A percentile compares a stretch with the other conserved stretches of the same genome.
These are phyloP conservation scores for Thecocarcelia acutangulata DNA, from an alignment of 2,888 invertebrate genomes.

Conservation along the genomic window DNA sequence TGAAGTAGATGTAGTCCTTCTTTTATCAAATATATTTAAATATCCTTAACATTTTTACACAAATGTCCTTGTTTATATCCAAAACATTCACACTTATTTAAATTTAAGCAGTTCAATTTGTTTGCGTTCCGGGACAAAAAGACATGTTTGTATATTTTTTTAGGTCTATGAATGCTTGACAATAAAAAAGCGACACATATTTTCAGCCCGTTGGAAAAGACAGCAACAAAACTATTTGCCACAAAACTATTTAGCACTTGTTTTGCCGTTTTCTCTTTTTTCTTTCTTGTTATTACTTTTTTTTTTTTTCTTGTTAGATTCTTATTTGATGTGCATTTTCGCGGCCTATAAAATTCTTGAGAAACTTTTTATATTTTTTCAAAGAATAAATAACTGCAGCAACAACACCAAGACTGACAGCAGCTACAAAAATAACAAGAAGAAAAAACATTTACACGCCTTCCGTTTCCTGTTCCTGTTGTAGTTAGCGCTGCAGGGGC, in stretches of 20 bases:
- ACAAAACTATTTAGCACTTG: slow-evolving; percentile 46
- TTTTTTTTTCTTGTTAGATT: neutral
- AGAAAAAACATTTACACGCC: slow-evolving; percentile 51
- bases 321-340: slow-evolving; percentile 1
- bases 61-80: too few species aligned
- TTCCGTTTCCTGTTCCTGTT: slow-evolving; percentile 63
- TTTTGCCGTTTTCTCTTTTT: slow-evolving; percentile 12
- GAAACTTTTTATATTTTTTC: slow-evolving; percentile 42
- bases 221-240: slow-evolving; percentile 1
- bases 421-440: slow-evolving; percentile 33
- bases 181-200: slow-evolving; percentile 22
- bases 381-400: slow-evolving; percentile 27
- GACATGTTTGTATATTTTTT: neutral
- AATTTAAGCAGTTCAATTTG: neutral
- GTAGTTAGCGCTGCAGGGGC: slow-evolving; percentile 30
- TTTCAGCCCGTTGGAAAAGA: neutral
- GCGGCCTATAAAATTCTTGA: slow-evolving; percentile 32
- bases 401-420: slow-evolving; percentile 21
- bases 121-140: neutral
- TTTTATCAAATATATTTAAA: too few species aligned
- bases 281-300: neutral
- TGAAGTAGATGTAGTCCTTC: too few species aligned
- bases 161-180: slow-evolving; percentile 4
- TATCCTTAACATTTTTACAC: too few species aligned
- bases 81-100: neutral